Evolutionary conservation across 2,113 vertebrate species (phyloP).

Genomic region (Oenanthe melanoleuca): DNA sequence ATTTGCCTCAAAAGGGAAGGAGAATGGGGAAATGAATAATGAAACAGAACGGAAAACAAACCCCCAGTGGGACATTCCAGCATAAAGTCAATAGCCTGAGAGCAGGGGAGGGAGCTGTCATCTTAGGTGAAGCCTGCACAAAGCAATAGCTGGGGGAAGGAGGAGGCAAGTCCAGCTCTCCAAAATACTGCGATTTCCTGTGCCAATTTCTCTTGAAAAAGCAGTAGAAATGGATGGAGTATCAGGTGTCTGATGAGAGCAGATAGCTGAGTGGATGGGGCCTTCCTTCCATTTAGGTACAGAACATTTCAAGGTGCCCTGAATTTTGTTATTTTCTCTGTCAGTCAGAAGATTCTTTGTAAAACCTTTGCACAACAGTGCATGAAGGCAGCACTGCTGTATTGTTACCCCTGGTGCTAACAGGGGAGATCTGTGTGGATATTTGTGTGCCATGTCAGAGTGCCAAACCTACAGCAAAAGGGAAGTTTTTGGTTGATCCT

Average conservation of each 20-base stretch:
- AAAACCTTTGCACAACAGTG: not conserved
- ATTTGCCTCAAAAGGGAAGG: not conserved
- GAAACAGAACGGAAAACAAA: constrained; percentile 41
- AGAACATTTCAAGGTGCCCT: not conserved
- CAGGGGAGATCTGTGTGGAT: not conserved
- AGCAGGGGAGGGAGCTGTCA: constrained; percentile 30
- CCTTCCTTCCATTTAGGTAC: not conserved
- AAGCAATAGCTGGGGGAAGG: not conserved
- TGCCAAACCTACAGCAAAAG: not conserved
- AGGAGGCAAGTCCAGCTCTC: not conserved
- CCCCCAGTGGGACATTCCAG: constrained; percentile 9
- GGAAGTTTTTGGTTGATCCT: not conserved
- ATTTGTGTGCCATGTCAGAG: not conserved
- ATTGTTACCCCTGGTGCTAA: not conserved
- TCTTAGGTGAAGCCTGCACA: constrained; percentile 20
- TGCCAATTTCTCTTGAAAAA: not conserved
- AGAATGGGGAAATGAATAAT: constrained; percentile 46
- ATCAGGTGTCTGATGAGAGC: not conserved
- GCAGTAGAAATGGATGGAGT: not conserved
- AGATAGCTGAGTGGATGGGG: not conserved
- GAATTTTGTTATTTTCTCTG: not conserved
- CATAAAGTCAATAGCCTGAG: not conserved
- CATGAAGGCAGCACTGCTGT: not conserved
- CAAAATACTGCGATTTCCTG: not conserved
- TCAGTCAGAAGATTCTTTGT: not conserved